Percentiles rank a stretch among this genome's conserved stretches.
Conservation (phyloP, 2,797 vertebrate species). For the Glossophaga mutica region DNA sequence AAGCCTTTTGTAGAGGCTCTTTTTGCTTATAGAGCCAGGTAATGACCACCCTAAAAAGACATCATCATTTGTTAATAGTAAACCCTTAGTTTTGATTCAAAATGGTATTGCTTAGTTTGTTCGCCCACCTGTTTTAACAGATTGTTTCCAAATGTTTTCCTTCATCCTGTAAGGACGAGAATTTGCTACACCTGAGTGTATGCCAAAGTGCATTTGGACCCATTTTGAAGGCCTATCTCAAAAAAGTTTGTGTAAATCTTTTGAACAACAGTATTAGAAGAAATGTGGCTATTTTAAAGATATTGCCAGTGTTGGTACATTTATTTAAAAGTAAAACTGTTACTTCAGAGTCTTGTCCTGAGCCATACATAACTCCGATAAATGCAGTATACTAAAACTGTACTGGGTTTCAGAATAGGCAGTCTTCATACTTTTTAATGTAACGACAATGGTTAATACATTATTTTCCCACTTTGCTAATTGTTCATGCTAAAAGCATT, state of each 20-base stretch:
- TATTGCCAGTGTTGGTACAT: not conserved
- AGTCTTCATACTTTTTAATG: not conserved
- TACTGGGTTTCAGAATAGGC: not conserved
- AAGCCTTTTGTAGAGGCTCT: not conserved
- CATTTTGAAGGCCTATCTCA: not conserved
- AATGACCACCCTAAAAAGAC: not conserved
- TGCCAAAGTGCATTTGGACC: not conserved
- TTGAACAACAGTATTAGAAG: not conserved
- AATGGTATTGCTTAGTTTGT: not conserved
- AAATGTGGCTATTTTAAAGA: not conserved
- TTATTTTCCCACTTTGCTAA: not conserved
- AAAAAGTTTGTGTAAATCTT: not conserved
- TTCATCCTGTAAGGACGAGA: not conserved
- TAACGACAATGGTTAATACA: not conserved
- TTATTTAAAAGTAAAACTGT: slow-evolving; percentile 26
- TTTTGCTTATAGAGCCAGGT: not conserved
- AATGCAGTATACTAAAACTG: not conserved
- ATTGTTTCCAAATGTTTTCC: not conserved
- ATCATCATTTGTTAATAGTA: not conserved
- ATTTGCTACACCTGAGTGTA: not conserved
- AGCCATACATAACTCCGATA: not conserved
- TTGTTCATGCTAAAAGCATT: not conserved
- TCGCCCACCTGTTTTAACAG: not conserved
- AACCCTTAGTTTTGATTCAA: not conserved
- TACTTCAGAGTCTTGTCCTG: not conserved